Evolutionary conservation across 2,888 invertebrate genomes (phyloP).

Genomic region (Laspeyria flexula): DNA sequence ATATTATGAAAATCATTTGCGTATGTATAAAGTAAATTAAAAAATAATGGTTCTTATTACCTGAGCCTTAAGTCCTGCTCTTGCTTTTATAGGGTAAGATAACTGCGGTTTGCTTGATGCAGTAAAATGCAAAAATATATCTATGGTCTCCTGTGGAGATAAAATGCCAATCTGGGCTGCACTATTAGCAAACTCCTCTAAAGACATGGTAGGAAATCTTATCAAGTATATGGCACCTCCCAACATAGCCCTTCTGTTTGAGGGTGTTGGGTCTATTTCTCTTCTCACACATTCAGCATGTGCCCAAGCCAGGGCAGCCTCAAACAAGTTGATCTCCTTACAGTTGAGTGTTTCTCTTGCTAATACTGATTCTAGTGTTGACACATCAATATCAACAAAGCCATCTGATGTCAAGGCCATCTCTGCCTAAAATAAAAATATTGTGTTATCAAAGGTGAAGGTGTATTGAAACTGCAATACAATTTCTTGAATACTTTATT

Average conservation of each 20-base stretch:
- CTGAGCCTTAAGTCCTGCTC: conserved; percentile 96
- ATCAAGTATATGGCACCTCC: conserved; percentile 94
- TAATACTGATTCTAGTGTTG: conserved; percentile 96
- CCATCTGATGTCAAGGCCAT: conserved; percentile 98
- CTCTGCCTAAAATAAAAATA: conserved; percentile 90
- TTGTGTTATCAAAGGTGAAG: conserved; percentile 53
- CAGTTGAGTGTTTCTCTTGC: conserved; percentile 97
- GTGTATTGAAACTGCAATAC: conserved; percentile 85
- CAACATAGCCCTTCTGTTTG: conserved; percentile 91
- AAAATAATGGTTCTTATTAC: conserved; percentile 64
- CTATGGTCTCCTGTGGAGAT: conserved; percentile 96
- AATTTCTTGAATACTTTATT: conserved; percentile 80
- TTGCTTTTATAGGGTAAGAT: conserved; percentile 92
- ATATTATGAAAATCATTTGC: neutral
- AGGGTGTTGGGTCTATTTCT: conserved; percentile 92
- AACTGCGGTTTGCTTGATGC: conserved; percentile 94
- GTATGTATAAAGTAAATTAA: too few species aligned
- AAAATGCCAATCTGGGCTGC: conserved; percentile 97
- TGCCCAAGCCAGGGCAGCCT: conserved; percentile 97
- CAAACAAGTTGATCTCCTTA: conserved; percentile 95
- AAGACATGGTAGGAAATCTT: conserved; percentile 96
- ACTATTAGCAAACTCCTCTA: conserved; percentile 96
- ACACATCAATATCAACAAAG: conserved; percentile 97
- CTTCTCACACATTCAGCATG: conserved; percentile 94
- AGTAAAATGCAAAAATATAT: conserved; percentile 97